Evolutionary conservation across 2,888 invertebrate species (phyloP).

Genomic region (Trissolcus japonicus): DNA sequence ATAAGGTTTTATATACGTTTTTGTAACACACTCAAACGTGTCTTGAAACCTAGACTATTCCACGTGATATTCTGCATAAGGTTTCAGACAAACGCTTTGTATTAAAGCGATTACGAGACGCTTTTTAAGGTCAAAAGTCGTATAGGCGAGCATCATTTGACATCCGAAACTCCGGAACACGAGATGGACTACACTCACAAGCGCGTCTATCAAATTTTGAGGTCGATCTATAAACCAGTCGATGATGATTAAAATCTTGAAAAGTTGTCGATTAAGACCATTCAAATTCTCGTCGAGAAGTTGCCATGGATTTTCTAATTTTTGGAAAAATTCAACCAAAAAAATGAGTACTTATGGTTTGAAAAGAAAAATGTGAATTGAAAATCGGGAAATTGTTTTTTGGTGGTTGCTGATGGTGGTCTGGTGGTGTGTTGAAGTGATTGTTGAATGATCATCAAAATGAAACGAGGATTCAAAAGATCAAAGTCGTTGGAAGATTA

Average conservation of each 20-base stretch:
- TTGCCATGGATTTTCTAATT: neutral
- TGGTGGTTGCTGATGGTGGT: too few relatives aligned
- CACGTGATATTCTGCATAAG: constrained; percentile 62
- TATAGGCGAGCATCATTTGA: constrained; percentile 61
- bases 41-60: constrained; percentile 59
- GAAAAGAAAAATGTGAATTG: neutral
- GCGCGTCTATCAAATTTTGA: constrained; percentile 67
- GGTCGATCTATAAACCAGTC: constrained; percentile 63
- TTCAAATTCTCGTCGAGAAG: neutral
- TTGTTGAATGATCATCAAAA: constrained; percentile 10
- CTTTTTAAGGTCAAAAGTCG: constrained; percentile 69
- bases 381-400: too few relatives aligned
- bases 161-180: constrained; percentile 54
- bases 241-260: constrained; percentile 56
- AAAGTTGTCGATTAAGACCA: neutral
- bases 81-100: constrained; percentile 65
- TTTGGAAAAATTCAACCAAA: neutral
- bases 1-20: constrained; percentile 3
- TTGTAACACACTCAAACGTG: constrained; percentile 41
- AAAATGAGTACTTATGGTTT: neutral
- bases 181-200: constrained; percentile 72
- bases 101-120: constrained; percentile 67
- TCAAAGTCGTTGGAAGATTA: constrained; percentile 61
- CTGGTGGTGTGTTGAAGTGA: neutral
- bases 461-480: constrained; percentile 46